phyloP scores from a whole-genome alignment of 2,888 invertebrate species.

The Cetonia aurata region DNA sequence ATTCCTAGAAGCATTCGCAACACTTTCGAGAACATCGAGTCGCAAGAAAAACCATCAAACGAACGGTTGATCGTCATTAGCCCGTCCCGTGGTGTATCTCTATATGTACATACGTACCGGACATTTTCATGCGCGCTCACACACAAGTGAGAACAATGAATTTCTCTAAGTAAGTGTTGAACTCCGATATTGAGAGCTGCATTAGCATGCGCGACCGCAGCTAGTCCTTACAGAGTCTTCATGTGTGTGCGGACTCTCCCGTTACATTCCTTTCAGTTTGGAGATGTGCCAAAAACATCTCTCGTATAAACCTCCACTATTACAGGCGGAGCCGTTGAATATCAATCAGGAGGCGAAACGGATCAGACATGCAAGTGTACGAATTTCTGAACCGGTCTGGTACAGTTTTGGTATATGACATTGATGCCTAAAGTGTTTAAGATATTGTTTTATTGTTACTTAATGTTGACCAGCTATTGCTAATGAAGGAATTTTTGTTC shows the following conservation, averaged over 20 bases:
- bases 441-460: background rate
- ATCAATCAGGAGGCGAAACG: conserved; percentile 39
- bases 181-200: conserved; percentile 55
- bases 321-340: conserved; percentile 37
- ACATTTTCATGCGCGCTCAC: conserved; percentile 35
- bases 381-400: conserved; percentile 17
- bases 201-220: conserved; percentile 55
- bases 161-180: conserved; percentile 40
- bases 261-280: conserved; percentile 57
- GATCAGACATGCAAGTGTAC: conserved; percentile 24
- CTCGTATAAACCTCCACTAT: conserved; percentile 42
- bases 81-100: conserved; percentile 31
- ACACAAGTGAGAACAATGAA: conserved; percentile 43
- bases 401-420: conserved; percentile 2
- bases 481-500: too few relatives aligned
- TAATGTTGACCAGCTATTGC: background rate
- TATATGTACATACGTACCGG: conserved; percentile 13
- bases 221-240: conserved; percentile 55
- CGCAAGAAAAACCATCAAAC: conserved; percentile 36
- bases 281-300: conserved; percentile 58
- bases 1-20: conserved; percentile 38
- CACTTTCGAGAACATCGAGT: conserved; percentile 37
- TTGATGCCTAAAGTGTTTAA: too few relatives aligned
- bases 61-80: conserved; percentile 40
- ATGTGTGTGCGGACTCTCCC: conserved; percentile 54